phyloP scores from a whole-genome alignment of 1,140 invertebrate species.

The Conopomorpha cramerella region DNA sequence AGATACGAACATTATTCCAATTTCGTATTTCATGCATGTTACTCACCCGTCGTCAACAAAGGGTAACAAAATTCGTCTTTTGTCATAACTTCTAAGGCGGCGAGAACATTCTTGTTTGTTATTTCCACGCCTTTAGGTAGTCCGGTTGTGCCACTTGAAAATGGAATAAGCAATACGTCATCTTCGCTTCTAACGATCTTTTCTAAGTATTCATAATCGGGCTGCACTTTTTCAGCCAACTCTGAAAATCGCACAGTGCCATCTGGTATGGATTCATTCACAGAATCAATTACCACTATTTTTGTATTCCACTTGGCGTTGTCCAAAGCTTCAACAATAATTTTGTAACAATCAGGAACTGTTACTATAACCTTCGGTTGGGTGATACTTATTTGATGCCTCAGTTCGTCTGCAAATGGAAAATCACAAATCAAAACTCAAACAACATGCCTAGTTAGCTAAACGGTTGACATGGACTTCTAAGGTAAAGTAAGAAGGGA shows the following conservation, averaged over 20 bases:
- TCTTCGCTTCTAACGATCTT: conserved; percentile 35
- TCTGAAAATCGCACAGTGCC: conserved; percentile 55
- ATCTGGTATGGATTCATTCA: conserved; percentile 27
- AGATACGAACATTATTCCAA: too few species aligned
- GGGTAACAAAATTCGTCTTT: conserved; percentile 18
- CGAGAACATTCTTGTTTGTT: conserved; percentile 76
- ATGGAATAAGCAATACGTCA: conserved; percentile 66
- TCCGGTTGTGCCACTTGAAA: conserved; percentile 89
- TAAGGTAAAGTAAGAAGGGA: too few species aligned
- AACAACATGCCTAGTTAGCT: too few species aligned
- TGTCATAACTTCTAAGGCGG: conserved; percentile 61
- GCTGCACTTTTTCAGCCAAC: conserved; percentile 40
- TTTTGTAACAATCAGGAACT: conserved; percentile 49
- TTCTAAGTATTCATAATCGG: conserved; percentile 25
- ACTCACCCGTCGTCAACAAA: conserved; percentile 25
- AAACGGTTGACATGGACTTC: too few species aligned
- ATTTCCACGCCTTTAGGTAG: conserved; percentile 90
- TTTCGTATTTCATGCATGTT: too few species aligned
- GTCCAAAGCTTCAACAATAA: conserved; percentile 29
- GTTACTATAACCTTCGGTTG: conserved; percentile 68
- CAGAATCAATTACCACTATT: conserved; percentile 34
- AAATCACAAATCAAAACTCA: too few species aligned
- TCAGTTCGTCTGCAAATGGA: conserved; percentile 69
- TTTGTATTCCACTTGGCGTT: conserved; percentile 40
- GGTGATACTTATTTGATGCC: conserved; percentile 66